Conservation (phyloP, 1,140 invertebrate species). For the Antheraea pernyi region DNA sequence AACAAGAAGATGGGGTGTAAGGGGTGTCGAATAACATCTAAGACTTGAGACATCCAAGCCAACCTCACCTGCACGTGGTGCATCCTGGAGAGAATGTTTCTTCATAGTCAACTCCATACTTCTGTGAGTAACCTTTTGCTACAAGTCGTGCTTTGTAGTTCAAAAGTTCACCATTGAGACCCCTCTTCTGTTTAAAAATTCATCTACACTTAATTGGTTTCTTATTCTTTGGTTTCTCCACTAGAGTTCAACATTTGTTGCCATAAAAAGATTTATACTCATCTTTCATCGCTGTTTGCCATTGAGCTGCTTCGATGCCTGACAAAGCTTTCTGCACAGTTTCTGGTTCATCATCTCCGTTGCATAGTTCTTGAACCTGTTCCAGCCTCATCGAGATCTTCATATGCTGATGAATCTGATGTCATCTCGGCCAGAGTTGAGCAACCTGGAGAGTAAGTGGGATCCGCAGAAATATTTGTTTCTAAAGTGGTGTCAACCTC, state of each 20-base stretch:
- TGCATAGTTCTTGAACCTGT: too few species aligned
- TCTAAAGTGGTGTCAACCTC: too few species aligned
- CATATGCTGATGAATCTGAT: too few species aligned
- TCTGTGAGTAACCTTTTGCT: not conserved
- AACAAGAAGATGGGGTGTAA: too few species aligned
- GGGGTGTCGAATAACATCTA: too few species aligned
- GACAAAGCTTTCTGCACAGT: not conserved
- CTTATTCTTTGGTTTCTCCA: not conserved
- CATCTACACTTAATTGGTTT: conserved; percentile 6
- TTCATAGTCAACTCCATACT: not conserved
- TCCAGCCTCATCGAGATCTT: too few species aligned
- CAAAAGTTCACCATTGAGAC: not conserved
- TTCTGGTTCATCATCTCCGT: too few species aligned
- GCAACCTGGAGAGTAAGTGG: too few species aligned
- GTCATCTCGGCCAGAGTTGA: too few species aligned
- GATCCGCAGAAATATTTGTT: too few species aligned
- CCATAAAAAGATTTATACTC: conserved; percentile 1
- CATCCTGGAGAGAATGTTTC: not conserved
- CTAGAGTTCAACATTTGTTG: not conserved
- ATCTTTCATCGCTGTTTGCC: conserved; percentile 3
- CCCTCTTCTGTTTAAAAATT: not conserved
- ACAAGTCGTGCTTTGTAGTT: conserved; percentile 5
- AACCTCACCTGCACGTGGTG: too few species aligned
- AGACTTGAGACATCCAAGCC: too few species aligned
- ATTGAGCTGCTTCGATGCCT: not conserved